A percentile compares a stretch with the other conserved stretches of the same genome.
Conservation (phyloP, 1,140 invertebrate genomes). For the Ips nitidus region DNA sequence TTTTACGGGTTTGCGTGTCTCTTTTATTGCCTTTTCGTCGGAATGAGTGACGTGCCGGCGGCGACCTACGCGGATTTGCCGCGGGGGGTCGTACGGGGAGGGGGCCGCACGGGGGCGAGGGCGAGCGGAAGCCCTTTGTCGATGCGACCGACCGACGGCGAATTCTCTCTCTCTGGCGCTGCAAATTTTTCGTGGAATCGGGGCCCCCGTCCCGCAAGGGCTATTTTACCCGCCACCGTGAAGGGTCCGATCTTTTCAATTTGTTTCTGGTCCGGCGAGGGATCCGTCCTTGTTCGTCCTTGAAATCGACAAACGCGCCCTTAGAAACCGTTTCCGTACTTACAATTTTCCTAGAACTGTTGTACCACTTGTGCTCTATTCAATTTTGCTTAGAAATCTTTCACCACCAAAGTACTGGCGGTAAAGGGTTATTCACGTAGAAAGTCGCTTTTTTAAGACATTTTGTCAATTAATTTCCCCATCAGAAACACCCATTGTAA, state of each 20-base stretch:
- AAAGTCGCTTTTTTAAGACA: too few species aligned
- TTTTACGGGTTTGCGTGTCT: constrained; percentile 28
- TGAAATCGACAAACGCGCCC: neutral
- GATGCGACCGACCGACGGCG: constrained; percentile 5
- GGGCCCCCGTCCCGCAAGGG: neutral
- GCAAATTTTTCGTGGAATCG: constrained; percentile 15
- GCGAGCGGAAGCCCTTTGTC: constrained; percentile 6
- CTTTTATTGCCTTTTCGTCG: constrained; percentile 26
- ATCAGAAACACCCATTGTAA: too few species aligned
- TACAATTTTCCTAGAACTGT: too few species aligned
- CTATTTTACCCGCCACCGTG: constrained; percentile 7
- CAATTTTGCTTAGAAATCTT: too few species aligned
- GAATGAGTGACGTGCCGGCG: constrained; percentile 25
- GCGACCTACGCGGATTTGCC: constrained; percentile 26
- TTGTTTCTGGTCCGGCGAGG: constrained; percentile 9
- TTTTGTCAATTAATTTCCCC: too few species aligned
- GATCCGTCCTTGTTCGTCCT: neutral
- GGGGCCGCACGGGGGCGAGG: neutral
- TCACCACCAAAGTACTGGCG: too few species aligned
- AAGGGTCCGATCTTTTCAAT: constrained; percentile 6
- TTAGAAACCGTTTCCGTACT: neutral
- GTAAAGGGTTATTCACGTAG: too few species aligned
- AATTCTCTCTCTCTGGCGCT: neutral
- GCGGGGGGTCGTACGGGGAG: constrained; percentile 13
- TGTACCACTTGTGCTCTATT: too few species aligned